A percentile compares a stretch with the other conserved stretches of the same genome.
These are phyloP conservation scores for Leptinotarsa defecta DNA, from an alignment of 1,140 invertebrate genomes.

Conservation along the genomic window DNA sequence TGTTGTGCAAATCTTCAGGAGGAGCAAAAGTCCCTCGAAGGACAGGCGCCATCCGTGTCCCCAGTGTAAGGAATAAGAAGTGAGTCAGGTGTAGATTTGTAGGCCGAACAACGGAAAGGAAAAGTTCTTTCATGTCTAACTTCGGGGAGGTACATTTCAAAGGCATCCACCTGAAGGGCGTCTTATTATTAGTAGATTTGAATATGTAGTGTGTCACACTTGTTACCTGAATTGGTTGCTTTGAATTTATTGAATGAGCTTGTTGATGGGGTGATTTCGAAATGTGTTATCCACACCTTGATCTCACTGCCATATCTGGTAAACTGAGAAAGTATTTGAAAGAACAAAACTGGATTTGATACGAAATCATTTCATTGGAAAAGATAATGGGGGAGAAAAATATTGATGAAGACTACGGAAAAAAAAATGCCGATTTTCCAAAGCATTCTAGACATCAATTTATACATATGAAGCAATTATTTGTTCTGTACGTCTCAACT, in stretches of 20 bases:
- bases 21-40: not conserved
- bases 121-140: not conserved
- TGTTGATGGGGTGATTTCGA: not conserved
- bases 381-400: no score
- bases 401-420: no score
- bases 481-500: no score
- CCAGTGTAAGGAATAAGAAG: not conserved
- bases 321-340: no score
- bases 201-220: not conserved
- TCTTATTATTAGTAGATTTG: not conserved
- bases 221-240: not conserved
- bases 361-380: no score
- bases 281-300: no score
- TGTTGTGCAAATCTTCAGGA: constrained; percentile 5
- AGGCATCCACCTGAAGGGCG: not conserved
- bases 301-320: no score
- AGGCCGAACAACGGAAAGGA: not conserved
- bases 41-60: not conserved
- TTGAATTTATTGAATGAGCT: not conserved
- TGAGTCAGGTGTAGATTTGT: not conserved
- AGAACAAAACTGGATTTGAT: no score
- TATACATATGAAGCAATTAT: no score
- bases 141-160: not conserved
- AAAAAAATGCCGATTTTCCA: no score
- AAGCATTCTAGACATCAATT: no score